phyloP scores from a whole-genome alignment of 1,140 invertebrate genomes.

The Drosophila lacertosa region DNA sequence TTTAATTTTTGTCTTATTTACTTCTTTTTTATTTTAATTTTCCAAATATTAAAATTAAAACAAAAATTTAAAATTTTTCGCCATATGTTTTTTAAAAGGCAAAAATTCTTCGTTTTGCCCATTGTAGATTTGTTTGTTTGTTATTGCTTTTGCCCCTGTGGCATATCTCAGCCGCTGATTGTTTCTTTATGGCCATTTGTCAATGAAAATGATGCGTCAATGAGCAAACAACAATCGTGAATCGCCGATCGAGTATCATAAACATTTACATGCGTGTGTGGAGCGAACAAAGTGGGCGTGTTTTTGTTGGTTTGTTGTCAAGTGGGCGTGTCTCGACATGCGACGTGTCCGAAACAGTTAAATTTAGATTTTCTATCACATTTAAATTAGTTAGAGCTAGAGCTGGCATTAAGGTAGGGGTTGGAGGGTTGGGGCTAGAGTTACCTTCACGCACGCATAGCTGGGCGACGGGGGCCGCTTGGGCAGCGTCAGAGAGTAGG shows the following conservation, averaged over 20 bases:
- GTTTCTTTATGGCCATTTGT: conserved; percentile 61
- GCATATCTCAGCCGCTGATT: conserved; percentile 35
- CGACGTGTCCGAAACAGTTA: background rate
- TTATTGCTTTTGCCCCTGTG: background rate
- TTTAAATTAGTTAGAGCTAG: background rate
- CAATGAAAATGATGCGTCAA: conserved; percentile 68
- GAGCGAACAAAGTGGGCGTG: conserved; percentile 37
- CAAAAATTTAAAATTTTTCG: too few species aligned
- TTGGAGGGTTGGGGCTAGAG: conserved; percentile 25
- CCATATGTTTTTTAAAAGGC: background rate
- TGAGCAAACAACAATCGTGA: conserved; percentile 42
- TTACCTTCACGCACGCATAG: conserved; percentile 70
- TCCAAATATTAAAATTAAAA: too few species aligned
- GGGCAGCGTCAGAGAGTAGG: conserved; percentile 81
- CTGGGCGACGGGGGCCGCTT: conserved; percentile 72
- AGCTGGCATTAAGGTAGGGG: background rate
- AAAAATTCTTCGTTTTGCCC: background rate
- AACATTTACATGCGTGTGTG: conserved; percentile 31
- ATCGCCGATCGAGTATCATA: conserved; percentile 53
- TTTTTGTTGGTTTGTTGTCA: background rate
- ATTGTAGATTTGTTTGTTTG: conserved; percentile 9
- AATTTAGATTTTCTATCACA: background rate
- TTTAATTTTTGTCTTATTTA: too few species aligned
- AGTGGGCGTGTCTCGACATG: conserved; percentile 16
- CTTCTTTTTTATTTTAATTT: too few species aligned